Evolutionary conservation across 2,797 vertebrate genomes (phyloP).

Genomic region (Natrix natrix): DNA sequence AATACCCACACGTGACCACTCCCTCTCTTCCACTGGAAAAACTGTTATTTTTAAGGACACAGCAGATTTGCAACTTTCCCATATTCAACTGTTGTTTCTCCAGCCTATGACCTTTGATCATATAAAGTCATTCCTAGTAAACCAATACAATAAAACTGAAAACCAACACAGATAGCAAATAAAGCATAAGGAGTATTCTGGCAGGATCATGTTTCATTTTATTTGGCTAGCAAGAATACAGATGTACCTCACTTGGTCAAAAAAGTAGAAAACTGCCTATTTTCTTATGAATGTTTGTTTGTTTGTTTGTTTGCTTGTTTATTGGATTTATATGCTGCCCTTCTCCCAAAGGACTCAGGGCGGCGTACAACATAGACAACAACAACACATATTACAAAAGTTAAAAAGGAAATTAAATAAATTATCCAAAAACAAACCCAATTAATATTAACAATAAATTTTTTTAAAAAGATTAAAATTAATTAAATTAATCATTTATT

Average conservation of each 20-base stretch:
- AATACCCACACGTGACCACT: too few relatives aligned
- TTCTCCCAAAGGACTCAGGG: too few relatives aligned
- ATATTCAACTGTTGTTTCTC: neutral
- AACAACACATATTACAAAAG: too few relatives aligned
- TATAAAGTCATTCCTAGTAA: neutral
- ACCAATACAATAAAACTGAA: constrained; percentile 7
- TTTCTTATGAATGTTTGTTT: neutral
- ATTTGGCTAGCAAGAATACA: neutral
- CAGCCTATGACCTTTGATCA: neutral
- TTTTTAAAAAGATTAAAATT: too few relatives aligned
- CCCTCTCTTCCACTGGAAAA: too few relatives aligned
- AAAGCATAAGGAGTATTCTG: neutral
- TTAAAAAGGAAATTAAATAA: too few relatives aligned
- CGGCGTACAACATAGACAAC: too few relatives aligned
- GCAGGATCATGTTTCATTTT: neutral
- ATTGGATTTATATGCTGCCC: too few relatives aligned
- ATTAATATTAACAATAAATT: too few relatives aligned
- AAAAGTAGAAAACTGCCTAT: neutral
- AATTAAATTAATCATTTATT: too few relatives aligned
- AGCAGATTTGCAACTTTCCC: neutral
- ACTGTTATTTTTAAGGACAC: neutral
- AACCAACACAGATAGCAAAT: constrained; percentile 14
- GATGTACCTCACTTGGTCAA: neutral
- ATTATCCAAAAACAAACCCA: too few relatives aligned
- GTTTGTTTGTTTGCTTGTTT: too few relatives aligned